Evolutionary conservation across 2,113 vertebrate genomes (phyloP).

Genomic region (Lasiurus borealis): DNA sequence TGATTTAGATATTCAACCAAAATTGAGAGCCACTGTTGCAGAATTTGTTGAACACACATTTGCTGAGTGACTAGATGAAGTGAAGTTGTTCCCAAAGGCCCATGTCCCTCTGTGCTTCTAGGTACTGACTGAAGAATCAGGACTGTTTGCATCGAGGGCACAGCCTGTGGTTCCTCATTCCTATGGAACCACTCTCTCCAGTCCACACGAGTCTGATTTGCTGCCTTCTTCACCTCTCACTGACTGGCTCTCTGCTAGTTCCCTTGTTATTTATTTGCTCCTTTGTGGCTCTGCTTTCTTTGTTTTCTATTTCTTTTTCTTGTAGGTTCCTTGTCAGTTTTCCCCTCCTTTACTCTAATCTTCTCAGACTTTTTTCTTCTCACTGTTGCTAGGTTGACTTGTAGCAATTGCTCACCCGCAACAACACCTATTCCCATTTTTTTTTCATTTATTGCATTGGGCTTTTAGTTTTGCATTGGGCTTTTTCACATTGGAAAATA

Average conservation of each 20-base stretch:
- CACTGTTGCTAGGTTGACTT: not conserved
- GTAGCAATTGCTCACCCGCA: not conserved
- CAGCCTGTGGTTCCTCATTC: not conserved
- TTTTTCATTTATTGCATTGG: constrained; percentile 17
- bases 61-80: not conserved
- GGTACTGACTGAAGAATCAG: not conserved
- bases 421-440: not conserved
- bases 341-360: not conserved
- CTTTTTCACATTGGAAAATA: constrained; percentile 49
- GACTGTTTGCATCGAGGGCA: not conserved
- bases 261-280: not conserved
- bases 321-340: not conserved
- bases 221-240: not conserved
- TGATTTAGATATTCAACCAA: not conserved
- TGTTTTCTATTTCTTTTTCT: not conserved
- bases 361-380: not conserved
- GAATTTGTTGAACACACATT: not conserved
- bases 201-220: not conserved
- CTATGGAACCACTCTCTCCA: not conserved
- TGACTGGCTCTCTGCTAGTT: not conserved
- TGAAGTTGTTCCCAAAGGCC: not conserved
- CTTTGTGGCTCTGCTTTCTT: not conserved
- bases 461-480: constrained; percentile 56
- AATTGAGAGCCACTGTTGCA: not conserved
- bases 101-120: not conserved